Evolutionary conservation across 2,797 vertebrate species (phyloP).

Genomic region (Tadarida brasiliensis): DNA sequence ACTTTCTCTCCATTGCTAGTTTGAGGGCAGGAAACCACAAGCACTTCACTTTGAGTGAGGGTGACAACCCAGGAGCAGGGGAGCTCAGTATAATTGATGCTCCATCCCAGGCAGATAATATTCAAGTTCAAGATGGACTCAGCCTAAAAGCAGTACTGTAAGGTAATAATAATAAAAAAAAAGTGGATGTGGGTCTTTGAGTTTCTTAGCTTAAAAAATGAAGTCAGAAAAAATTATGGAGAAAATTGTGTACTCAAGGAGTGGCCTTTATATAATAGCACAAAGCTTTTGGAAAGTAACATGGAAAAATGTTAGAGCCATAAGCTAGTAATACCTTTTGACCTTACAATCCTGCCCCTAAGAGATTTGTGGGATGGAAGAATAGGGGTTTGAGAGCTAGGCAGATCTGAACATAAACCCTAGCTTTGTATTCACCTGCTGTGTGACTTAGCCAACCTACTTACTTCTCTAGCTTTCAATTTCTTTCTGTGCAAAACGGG

Average conservation of each 20-base stretch:
- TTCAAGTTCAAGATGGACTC: not conserved
- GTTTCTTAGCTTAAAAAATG: slow-evolving; percentile 37
- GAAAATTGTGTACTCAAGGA: not conserved
- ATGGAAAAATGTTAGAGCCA: not conserved
- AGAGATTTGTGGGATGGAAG: not conserved
- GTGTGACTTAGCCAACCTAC: not conserved
- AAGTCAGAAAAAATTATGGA: not conserved
- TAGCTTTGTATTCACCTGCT: not conserved
- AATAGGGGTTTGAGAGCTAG: not conserved
- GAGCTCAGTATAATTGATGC: not conserved
- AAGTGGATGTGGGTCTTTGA: not conserved
- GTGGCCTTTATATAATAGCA: not conserved
- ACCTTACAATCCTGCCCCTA: not conserved
- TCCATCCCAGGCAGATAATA: not conserved
- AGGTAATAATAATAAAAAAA: not conserved
- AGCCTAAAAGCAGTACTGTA: not conserved
- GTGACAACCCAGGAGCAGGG: not conserved
- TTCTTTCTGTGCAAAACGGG: not conserved
- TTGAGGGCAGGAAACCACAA: not conserved
- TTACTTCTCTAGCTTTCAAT: not conserved
- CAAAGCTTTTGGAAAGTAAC: not conserved
- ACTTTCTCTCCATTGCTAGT: not conserved
- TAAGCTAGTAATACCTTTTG: not conserved
- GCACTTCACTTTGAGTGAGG: not conserved
- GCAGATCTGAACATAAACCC: not conserved